Base-by-base conservation (phyloP, 2,888 invertebrate genomes). In the Noctua janthe region DNA sequence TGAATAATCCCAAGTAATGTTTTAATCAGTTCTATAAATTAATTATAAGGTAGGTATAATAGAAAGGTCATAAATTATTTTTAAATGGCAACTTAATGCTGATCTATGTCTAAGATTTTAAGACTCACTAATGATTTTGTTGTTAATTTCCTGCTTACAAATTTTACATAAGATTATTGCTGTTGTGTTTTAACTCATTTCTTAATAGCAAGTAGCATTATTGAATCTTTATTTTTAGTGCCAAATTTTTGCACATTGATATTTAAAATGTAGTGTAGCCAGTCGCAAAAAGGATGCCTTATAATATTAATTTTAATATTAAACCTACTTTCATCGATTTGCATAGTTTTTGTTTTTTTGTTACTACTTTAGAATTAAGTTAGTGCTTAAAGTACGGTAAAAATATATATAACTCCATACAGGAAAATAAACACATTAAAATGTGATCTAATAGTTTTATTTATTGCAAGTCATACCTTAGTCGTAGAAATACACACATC, bases 1-100 rank as follows among this genome's bases (percentile, higher is more conserved):
- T 85, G 69, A 29, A 64, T 81, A 73, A 86, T 74, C 75, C 73
- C 54, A 35, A 76, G 39, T 69, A 59, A 67, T 49, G 62, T 76
- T 72, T 59, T 59, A 66, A 86, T 85, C 76, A 76, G 51, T 72
- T 59, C 10, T 13, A 66, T 85, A 64, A 56, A 62, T 49, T 81
- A 73, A 54, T 80, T 67, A 39, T 73, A 81, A 81, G n/a, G n/a
- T 59, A 81, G 20, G n/a, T 59, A n/a, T 71, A 76, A 71, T 81
- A 47, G 51, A 66, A 82, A 54, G 67, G 4, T 56, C 20, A 35
- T 72, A 72, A 75, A 82, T 77, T 17, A 69, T 35, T 59, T 86
- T 62, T 39, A 86, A 59, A 56, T 69, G 77, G 62, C 47, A 82
- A 56, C 51, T 29, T 54, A 43, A 56, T 64, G 20, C 17, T 69